These are phyloP conservation scores for Cydia splendana DNA, from an alignment of 1,140 invertebrate species.

Conservation along the genomic window DNA sequence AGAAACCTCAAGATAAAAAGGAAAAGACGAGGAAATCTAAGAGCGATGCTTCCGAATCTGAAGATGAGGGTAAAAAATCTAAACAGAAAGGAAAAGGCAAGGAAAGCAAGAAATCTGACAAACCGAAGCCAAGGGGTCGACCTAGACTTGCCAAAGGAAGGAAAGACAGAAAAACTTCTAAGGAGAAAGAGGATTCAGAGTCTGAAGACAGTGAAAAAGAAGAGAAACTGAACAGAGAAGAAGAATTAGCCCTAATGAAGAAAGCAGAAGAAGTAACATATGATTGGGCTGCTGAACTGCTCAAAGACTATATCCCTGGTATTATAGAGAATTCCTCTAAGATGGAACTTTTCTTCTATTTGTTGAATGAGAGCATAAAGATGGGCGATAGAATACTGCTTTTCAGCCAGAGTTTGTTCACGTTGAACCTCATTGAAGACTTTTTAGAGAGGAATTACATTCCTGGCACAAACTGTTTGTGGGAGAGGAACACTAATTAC, in stretches of 20 bases:
- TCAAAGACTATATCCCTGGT: conserved; percentile 93
- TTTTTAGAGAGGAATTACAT: conserved; percentile 91
- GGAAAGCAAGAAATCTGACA: conserved; percentile 63
- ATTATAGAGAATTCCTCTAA: conserved; percentile 97
- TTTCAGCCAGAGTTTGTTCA: conserved; percentile 98
- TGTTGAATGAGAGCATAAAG: conserved; percentile 93
- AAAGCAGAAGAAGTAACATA: conserved; percentile 90
- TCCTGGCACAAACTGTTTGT: conserved; percentile 87
- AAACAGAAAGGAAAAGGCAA: conserved; percentile 59
- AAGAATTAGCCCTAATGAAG: conserved; percentile 80
- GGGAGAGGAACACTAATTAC: conserved; percentile 94
- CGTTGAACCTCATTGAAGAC: conserved; percentile 97
- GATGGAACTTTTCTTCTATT: conserved; percentile 96
- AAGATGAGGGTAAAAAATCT: conserved; percentile 62
- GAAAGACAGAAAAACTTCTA: conserved; percentile 70
- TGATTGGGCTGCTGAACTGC: conserved; percentile 91
- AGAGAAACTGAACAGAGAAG: conserved; percentile 79
- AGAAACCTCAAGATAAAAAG: conserved; percentile 46
- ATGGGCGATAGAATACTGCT: conserved; percentile 95
- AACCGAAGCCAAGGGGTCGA: conserved; percentile 60
- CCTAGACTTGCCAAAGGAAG: conserved; percentile 62
- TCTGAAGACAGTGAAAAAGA: conserved; percentile 80
- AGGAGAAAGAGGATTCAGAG: conserved; percentile 70
- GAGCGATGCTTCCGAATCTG: conserved; percentile 56
- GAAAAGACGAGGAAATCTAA: conserved; percentile 47